Evolutionary conservation across 1,140 invertebrate genomes (phyloP).

Genomic region (Carcinoscorpius rotundicauda): DNA sequence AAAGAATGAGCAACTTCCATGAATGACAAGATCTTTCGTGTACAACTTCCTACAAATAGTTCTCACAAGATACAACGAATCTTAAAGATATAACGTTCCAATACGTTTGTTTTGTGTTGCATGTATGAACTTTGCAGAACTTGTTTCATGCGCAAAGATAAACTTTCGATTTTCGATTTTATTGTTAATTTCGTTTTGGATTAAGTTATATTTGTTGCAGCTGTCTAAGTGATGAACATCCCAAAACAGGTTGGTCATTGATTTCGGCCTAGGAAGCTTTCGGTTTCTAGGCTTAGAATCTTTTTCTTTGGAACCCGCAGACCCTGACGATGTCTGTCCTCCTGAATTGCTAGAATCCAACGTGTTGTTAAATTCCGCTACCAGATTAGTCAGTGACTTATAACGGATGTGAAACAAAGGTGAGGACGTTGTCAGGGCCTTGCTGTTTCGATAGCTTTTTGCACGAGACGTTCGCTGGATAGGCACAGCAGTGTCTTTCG

Average conservation of each 20-base stretch:
- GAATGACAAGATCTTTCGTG: no score
- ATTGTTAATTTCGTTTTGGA: slow-evolving; percentile 2
- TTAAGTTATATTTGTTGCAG: not conserved
- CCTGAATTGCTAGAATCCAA: slow-evolving; percentile 77
- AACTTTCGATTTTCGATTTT: slow-evolving; percentile 10
- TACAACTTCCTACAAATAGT: no score
- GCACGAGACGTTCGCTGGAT: not conserved
- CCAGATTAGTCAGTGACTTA: slow-evolving; percentile 64
- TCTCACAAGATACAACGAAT: not conserved
- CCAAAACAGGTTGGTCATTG: slow-evolving; percentile 75
- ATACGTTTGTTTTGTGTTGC: slow-evolving; percentile 12
- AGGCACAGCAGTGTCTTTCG: slow-evolving; percentile 38
- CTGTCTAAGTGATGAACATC: slow-evolving; percentile 34
- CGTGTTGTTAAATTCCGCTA: slow-evolving; percentile 54
- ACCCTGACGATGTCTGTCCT: slow-evolving; percentile 61
- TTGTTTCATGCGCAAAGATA: slow-evolving; percentile 9
- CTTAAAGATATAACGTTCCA: slow-evolving; percentile 17
- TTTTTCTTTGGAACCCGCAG: slow-evolving; percentile 40
- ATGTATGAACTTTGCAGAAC: slow-evolving; percentile 8
- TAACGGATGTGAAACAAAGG: slow-evolving; percentile 65
- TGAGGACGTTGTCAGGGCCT: slow-evolving; percentile 47
- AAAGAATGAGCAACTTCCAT: no score
- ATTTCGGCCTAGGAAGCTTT: slow-evolving; percentile 50
- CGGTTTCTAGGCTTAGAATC: slow-evolving; percentile 55
- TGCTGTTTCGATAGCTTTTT: slow-evolving; percentile 9